Conservation (phyloP, 2,888 invertebrate species). For the Lutraria lutraria region DNA sequence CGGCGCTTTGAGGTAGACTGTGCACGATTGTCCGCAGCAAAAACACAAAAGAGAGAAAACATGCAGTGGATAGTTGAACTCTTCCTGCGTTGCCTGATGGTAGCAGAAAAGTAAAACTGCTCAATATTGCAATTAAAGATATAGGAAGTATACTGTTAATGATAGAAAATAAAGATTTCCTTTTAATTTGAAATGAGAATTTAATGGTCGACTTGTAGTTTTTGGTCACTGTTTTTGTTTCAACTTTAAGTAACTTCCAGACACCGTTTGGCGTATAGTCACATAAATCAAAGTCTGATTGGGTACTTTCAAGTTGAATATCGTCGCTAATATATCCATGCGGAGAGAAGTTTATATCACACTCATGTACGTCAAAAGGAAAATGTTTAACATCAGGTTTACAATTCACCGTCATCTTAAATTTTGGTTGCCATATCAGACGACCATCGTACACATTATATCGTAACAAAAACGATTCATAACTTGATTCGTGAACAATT, state of each 20-base stretch:
- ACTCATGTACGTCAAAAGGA: constrained; percentile 59
- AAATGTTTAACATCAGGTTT: constrained; percentile 52
- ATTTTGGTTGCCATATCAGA: constrained; percentile 50
- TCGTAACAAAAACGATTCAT: constrained; percentile 32
- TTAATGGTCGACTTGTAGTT: constrained; percentile 34
- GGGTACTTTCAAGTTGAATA: constrained; percentile 33
- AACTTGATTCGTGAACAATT: background rate
- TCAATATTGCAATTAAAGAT: constrained; percentile 38
- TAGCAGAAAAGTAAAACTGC: constrained; percentile 54
- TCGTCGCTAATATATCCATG: constrained; percentile 41
- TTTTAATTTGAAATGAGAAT: constrained; percentile 46
- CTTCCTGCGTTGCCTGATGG: constrained; percentile 51
- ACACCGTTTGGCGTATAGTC: constrained; percentile 44
- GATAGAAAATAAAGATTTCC: constrained; percentile 44
- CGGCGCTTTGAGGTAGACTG: constrained; percentile 48
- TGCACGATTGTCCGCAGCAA: constrained; percentile 51
- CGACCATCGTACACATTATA: constrained; percentile 49
- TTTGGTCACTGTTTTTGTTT: background rate
- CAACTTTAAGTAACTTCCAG: constrained; percentile 48
- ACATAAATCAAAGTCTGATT: constrained; percentile 46
- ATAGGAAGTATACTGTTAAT: constrained; percentile 53
- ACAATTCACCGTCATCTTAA: constrained; percentile 51
- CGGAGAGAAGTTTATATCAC: constrained; percentile 36
- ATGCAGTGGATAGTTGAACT: constrained; percentile 48
- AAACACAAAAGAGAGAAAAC: constrained; percentile 59